phyloP scores from a whole-genome alignment of 2,113 vertebrate species.

The Passerina amoena region DNA sequence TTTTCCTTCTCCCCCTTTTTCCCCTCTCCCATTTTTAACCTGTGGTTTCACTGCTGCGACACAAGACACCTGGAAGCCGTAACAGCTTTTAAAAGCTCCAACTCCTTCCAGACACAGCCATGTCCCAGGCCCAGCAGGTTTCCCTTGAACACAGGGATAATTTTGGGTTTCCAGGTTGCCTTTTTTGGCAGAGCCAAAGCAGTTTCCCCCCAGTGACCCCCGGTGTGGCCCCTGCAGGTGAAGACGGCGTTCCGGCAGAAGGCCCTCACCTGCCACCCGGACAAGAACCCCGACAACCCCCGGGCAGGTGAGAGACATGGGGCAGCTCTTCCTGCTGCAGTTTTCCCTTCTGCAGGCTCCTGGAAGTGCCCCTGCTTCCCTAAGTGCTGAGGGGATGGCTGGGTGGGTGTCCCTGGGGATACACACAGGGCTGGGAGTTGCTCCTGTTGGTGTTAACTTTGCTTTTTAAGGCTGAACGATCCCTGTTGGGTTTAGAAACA shows the following conservation, averaged over 20 bases:
- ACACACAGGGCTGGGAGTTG: accelerated
- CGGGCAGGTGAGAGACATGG: conserved; percentile 85
- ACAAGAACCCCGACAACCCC: conserved; percentile 96
- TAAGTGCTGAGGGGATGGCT: background rate
- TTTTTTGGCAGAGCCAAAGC: background rate
- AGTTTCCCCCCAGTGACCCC: background rate
- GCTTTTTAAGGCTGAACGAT: background rate
- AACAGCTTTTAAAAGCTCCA: background rate
- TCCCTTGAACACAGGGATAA: accelerated
- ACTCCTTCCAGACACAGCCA: accelerated
- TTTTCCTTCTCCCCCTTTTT: too few species aligned
- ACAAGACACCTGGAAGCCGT: background rate
- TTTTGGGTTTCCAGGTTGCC: background rate
- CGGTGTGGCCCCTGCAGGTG: conserved; percentile 76
- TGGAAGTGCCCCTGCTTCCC: background rate
- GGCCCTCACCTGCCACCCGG: conserved; percentile 92
- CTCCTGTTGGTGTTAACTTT: background rate
- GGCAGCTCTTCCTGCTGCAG: background rate
- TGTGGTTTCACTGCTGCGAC: background rate
- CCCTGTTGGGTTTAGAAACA: background rate
- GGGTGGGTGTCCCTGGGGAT: too few species aligned
- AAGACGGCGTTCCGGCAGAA: conserved; percentile 95
- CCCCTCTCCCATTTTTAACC: background rate
- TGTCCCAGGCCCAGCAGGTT: accelerated
- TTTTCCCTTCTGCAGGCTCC: background rate